phyloP scores from a whole-genome alignment of 1,140 invertebrate genomes.

The Drosophila setifemur region DNA sequence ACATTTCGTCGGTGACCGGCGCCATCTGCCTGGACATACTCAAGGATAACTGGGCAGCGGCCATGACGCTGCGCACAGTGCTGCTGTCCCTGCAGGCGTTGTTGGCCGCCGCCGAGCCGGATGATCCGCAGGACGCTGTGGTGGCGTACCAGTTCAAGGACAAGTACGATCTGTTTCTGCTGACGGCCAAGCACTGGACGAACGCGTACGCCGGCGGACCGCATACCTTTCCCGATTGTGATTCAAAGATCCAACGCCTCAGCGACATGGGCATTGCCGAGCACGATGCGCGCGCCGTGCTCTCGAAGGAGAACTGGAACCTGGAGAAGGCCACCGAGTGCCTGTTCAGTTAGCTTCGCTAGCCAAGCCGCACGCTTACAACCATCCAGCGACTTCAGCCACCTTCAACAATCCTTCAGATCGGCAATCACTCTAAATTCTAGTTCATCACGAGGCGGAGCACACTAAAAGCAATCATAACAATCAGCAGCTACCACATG shows the following conservation, averaged over 20 bases:
- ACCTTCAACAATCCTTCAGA: slow-evolving; percentile 12
- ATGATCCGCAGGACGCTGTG: slow-evolving; percentile 98
- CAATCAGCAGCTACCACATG: slow-evolving; percentile 8
- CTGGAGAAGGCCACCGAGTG: slow-evolving; percentile 93
- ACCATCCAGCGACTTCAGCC: slow-evolving; percentile 3
- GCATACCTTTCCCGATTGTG: slow-evolving; percentile 88
- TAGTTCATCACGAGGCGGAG: slow-evolving; percentile 1
- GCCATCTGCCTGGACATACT: slow-evolving; percentile 99
- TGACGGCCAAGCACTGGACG: slow-evolving; percentile 97
- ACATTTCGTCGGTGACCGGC: slow-evolving; percentile 99
- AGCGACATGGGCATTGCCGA: slow-evolving; percentile 95
- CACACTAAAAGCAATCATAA: slow-evolving; percentile 6
- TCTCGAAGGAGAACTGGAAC: slow-evolving; percentile 95
- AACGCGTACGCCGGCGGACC: slow-evolving; percentile 95
- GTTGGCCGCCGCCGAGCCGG: slow-evolving; percentile 95
- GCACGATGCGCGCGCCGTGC: slow-evolving; percentile 90
- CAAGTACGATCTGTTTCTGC: slow-evolving; percentile 91
- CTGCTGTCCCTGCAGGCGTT: slow-evolving; percentile 96
- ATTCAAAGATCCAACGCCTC: slow-evolving; percentile 91
- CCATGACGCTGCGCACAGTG: slow-evolving; percentile 98
- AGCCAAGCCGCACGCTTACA: slow-evolving; percentile 1
- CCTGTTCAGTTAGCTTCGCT: slow-evolving; percentile 90
- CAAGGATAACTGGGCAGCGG: slow-evolving; percentile 99
- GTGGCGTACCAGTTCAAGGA: slow-evolving; percentile 98
- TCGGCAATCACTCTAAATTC: slow-evolving; percentile 22